Evolutionary conservation across 2,797 vertebrate species (phyloP).

Genomic region (Bovichtus variegatus): DNA sequence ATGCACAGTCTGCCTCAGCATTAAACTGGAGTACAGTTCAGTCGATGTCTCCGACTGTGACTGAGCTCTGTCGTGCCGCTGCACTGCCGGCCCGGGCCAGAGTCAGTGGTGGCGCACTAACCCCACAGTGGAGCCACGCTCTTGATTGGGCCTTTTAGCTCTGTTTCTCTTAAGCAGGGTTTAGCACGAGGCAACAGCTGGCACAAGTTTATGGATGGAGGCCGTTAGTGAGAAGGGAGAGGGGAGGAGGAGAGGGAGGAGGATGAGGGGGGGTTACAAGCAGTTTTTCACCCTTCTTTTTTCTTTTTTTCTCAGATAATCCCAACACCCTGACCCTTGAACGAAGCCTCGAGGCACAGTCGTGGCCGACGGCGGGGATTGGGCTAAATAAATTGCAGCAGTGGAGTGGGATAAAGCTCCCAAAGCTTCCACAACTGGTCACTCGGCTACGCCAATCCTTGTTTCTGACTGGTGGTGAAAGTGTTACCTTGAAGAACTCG

Average conservation of each 20-base stretch:
- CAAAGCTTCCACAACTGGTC: conserved; percentile 63
- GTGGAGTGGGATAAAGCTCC: conserved; percentile 76
- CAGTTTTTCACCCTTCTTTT: conserved; percentile 23
- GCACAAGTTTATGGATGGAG: conserved; percentile 80
- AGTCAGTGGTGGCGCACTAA: conserved; percentile 75
- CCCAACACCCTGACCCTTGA: conserved; percentile 84
- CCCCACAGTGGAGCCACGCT: conserved; percentile 65
- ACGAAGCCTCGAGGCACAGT: conserved; percentile 71
- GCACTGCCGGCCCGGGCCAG: conserved; percentile 43
- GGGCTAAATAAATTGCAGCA: conserved; percentile 82
- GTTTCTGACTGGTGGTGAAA: conserved; percentile 67
- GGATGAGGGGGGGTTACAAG: conserved; percentile 20
- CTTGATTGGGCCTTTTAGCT: conserved; percentile 85
- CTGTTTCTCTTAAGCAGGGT: conserved; percentile 83
- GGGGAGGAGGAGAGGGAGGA: background rate
- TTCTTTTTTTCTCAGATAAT: conserved; percentile 74
- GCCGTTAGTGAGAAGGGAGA: conserved; percentile 52
- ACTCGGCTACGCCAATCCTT: conserved; percentile 51
- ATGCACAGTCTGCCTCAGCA: background rate
- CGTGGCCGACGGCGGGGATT: conserved; percentile 75
- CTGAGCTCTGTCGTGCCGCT: background rate
- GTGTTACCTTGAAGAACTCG: conserved; percentile 11
- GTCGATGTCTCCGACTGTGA: background rate
- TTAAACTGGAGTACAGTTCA: background rate
- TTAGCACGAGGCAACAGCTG: conserved; percentile 86